Evolutionary conservation across 2,888 invertebrate genomes (phyloP).

Genomic region (Idaea biselata): DNA sequence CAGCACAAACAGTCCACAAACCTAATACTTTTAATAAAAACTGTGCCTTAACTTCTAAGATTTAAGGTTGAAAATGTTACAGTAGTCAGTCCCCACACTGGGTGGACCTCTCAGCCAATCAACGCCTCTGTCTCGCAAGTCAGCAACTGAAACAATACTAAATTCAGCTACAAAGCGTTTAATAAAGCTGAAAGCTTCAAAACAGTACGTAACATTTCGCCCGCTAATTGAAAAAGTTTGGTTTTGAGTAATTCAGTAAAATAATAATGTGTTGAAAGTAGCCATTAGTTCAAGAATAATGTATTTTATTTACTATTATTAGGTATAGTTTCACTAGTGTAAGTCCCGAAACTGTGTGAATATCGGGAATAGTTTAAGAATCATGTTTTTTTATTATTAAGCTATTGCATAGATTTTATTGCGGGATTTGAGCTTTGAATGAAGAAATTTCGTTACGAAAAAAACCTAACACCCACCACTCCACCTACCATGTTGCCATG

Average conservation of each 20-base stretch:
- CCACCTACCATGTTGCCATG: too few species aligned
- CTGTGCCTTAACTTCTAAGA: not conserved
- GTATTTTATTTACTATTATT: not conserved
- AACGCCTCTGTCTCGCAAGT: conserved; percentile 8
- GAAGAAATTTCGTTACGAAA: too few species aligned
- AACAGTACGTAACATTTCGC: not conserved
- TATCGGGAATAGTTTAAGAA: too few species aligned
- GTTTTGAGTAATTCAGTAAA: not conserved
- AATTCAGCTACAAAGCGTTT: conserved; percentile 9
- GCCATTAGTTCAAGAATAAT: not conserved
- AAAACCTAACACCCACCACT: too few species aligned
- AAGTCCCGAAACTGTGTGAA: too few species aligned
- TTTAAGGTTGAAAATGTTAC: conserved; percentile 3
- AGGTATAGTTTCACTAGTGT: too few species aligned
- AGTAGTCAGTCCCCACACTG: conserved; percentile 6
- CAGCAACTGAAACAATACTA: conserved; percentile 7
- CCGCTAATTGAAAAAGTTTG: not conserved
- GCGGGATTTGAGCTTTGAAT: too few species aligned
- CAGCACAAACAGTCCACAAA: conserved; percentile 16
- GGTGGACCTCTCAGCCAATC: conserved; percentile 8
- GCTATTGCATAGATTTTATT: too few species aligned
- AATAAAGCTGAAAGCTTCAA: conserved; percentile 5
- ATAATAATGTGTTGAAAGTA: not conserved
- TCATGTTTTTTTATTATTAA: too few species aligned
- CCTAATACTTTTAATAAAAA: not conserved